These are phyloP conservation scores for Trinorchestia longiramus DNA, from an alignment of 1,140 invertebrate species.

Conservation along the genomic window DNA sequence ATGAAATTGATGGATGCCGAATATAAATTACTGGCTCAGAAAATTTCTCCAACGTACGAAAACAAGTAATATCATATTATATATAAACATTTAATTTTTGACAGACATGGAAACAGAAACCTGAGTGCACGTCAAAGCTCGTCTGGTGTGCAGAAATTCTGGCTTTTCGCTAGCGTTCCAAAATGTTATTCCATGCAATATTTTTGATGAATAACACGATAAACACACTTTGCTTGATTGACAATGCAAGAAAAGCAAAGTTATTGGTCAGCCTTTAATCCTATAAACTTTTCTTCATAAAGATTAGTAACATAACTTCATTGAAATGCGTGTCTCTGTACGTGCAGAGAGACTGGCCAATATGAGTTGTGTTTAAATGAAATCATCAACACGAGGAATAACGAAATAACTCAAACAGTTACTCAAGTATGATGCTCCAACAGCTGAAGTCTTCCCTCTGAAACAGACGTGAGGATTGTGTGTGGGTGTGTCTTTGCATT, in stretches of 20 bases:
- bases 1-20: too few species aligned
- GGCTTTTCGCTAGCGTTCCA: neutral
- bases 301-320: neutral
- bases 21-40: neutral
- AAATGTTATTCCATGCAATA: neutral
- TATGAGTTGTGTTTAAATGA: neutral
- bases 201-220: neutral
- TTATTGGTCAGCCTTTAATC: neutral
- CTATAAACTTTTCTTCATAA: neutral
- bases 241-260: neutral
- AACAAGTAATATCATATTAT: too few species aligned
- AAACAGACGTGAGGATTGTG: neutral
- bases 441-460: neutral
- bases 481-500: neutral
- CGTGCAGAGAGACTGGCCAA: neutral
- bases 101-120: neutral
- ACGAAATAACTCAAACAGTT: neutral
- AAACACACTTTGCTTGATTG: neutral
- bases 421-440: neutral
- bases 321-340: too few species aligned
- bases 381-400: neutral
- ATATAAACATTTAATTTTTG: neutral
- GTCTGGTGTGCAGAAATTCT: too few species aligned
- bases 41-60: too few species aligned
- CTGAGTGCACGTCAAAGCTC: too few species aligned